A percentile compares a stretch with the other conserved stretches of the same genome.
Evolutionary conservation across 2,797 vertebrate species (phyloP).

Genomic region (Gymnoscopelus microlampas): DNA sequence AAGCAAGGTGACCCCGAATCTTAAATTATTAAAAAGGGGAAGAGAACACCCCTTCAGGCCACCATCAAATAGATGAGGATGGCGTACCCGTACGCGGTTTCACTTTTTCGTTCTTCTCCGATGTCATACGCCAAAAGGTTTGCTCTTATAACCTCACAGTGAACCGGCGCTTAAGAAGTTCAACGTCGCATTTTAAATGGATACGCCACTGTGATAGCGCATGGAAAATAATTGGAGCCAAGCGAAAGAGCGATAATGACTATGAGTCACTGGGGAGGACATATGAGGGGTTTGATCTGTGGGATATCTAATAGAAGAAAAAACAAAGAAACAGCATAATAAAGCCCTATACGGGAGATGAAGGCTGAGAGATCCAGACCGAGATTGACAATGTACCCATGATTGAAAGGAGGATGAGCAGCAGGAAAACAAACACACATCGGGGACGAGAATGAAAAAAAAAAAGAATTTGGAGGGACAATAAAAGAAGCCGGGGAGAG

Average conservation of each 20-base stretch:
- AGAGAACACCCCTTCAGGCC: no score
- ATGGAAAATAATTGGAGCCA: slow-evolving; percentile 13
- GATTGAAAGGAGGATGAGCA: slow-evolving; percentile 19
- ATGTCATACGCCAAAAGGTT: no score
- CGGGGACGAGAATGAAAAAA: background rate
- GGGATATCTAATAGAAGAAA: slow-evolving; percentile 4
- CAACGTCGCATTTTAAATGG: slow-evolving; percentile 41
- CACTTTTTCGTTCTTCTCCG: no score
- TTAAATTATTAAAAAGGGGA: no score
- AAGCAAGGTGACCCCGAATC: no score
- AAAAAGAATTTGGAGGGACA: slow-evolving; percentile 44
- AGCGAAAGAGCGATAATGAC: slow-evolving; percentile 9
- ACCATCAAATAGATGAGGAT: no score
- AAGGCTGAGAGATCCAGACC: slow-evolving; percentile 3
- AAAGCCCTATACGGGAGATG: slow-evolving; percentile 4
- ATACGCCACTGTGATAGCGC: background rate
- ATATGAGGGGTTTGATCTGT: slow-evolving; percentile 6
- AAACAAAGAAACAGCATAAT: slow-evolving; percentile 2
- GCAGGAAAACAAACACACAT: slow-evolving; percentile 42
- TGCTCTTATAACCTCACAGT: no score
- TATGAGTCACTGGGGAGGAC: slow-evolving; percentile 21
- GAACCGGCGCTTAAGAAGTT: background rate
- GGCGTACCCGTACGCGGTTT: no score
- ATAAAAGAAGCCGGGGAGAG: slow-evolving; percentile 41
- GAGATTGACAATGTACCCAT: slow-evolving; percentile 27